Conservation (phyloP, 2,888 invertebrate species). For the Entomobrya proxima region DNA sequence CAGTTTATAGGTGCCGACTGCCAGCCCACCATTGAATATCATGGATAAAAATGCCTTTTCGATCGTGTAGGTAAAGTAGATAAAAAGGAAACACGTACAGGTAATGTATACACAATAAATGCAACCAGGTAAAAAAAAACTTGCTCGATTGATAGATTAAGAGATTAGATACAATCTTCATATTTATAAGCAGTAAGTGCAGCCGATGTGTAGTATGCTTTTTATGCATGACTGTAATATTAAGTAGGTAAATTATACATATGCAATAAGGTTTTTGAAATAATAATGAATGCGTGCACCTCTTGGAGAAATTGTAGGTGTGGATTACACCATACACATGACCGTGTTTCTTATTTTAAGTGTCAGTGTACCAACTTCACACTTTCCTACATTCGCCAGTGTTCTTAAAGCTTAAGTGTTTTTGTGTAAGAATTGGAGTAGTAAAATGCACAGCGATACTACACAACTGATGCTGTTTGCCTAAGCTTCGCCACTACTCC, state of each 20-base stretch:
- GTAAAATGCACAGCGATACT: not conserved
- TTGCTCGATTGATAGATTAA: constrained; percentile 60
- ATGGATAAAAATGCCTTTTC: not conserved
- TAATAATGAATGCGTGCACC: constrained; percentile 13
- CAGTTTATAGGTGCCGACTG: constrained; percentile 30
- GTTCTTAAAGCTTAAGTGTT: not conserved
- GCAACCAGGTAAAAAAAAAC: constrained; percentile 24
- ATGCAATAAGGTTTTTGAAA: not conserved
- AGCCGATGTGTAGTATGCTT: not conserved
- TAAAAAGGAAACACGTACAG: constrained; percentile 19
- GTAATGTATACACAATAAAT: constrained; percentile 17
- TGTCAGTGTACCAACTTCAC: constrained; percentile 11
- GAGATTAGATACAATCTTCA: constrained; percentile 49
- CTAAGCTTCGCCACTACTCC: not conserved
- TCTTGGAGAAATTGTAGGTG: constrained; percentile 59
- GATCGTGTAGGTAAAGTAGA: constrained; percentile 54
- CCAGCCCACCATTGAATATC: constrained; percentile 8
- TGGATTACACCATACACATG: constrained; percentile 50
- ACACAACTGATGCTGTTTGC: constrained; percentile 9
- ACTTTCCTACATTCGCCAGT: not conserved
- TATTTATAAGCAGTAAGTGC: not conserved
- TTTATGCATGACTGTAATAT: constrained; percentile 12
- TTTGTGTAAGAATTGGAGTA: constrained; percentile 1
- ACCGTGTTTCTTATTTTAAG: not conserved
- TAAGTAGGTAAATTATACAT: not conserved